phyloP scores from a whole-genome alignment of 1,140 invertebrate species.

The Tribolium madens region DNA sequence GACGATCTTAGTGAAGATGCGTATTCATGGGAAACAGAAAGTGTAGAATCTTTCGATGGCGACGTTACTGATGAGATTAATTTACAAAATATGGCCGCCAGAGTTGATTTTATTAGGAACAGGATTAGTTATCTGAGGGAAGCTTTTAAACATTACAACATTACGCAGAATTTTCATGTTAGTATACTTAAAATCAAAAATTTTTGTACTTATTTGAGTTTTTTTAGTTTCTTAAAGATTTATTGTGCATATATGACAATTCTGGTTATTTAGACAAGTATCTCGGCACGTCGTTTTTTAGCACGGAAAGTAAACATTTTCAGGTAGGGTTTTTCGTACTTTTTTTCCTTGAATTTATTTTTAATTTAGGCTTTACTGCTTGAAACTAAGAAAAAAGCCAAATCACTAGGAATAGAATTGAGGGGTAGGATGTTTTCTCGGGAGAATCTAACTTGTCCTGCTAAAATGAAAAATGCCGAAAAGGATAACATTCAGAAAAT shows the following conservation, averaged over 20 bases:
- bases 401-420: conserved; percentile 60
- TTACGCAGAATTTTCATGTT: conserved; percentile 61
- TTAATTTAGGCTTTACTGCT: conserved; percentile 50
- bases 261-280: conserved; percentile 86
- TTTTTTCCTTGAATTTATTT: not conserved
- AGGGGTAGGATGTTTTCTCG: conserved; percentile 58
- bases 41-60: conserved; percentile 68
- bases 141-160: conserved; percentile 57
- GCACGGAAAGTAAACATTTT: conserved; percentile 63
- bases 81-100: conserved; percentile 62
- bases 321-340: conserved; percentile 51
- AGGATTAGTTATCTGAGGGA: conserved; percentile 62
- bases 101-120: conserved; percentile 62
- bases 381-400: conserved; percentile 62
- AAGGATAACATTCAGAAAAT: conserved; percentile 63
- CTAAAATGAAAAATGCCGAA: conserved; percentile 59
- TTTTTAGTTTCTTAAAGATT: conserved; percentile 76
- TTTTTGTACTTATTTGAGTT: not conserved
- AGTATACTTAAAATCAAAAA: conserved; percentile 35
- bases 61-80: conserved; percentile 61
- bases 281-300: conserved; percentile 87
- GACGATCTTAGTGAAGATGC: conserved; percentile 23
- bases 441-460: conserved; percentile 27
- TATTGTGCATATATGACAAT: conserved; percentile 87
- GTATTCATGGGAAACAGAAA: conserved; percentile 87